Base-by-base conservation (phyloP, 2,888 invertebrate species). In the Macrosoma leucophasiata region DNA sequence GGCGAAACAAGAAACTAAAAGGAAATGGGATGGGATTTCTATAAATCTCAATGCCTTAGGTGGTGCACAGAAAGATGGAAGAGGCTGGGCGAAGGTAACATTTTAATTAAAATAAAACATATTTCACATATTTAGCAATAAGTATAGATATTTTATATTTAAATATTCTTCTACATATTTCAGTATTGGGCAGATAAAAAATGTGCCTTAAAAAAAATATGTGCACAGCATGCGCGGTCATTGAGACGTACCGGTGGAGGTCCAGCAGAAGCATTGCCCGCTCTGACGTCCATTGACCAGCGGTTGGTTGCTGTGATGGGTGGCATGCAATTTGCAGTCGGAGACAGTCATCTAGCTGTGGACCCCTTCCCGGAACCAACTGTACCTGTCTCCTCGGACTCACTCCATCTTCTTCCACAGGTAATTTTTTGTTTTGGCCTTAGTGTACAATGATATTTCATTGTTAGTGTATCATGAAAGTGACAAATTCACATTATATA, bases 31-130 rank as follows among this genome's bases (percentile, higher is more conserved):
- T 3, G 21, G 13, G 7, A 7, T 34, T 8, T 11, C 28, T 2
- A 3, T n/a, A 2, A 9, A n/a, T 8, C n/a, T 36, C 4, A 39
- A 39, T 26, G 27, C 35, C 3, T 4, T 38, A 10, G 42, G 33
- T n/a, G 42, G 42, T 20, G 28, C 19, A 4, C 29, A 25, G 7
- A 42, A 42, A 31, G 33, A 39, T 24, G 24, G 24, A 12, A n/a
- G 5, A 11, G 24, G 24, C 2, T 24, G 24, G 24, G 5, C 24
- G 10, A 24, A 24, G 13, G 24, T 24, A n/a, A n/a, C n/a, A 24
- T 7, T 3, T 7, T 23, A 12, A 12, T 5, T 12, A 3, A 11
- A 4, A 12, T 6, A 12, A 12, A 12, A 23, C 8, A 12, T 2
- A 23, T 7, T 23, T 3, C 4, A 10, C 3, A 10, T 3, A 13